These are phyloP conservation scores for Sebastes hubbsi DNA, from an alignment of 2,797 vertebrate genomes.

Conservation along the genomic window DNA sequence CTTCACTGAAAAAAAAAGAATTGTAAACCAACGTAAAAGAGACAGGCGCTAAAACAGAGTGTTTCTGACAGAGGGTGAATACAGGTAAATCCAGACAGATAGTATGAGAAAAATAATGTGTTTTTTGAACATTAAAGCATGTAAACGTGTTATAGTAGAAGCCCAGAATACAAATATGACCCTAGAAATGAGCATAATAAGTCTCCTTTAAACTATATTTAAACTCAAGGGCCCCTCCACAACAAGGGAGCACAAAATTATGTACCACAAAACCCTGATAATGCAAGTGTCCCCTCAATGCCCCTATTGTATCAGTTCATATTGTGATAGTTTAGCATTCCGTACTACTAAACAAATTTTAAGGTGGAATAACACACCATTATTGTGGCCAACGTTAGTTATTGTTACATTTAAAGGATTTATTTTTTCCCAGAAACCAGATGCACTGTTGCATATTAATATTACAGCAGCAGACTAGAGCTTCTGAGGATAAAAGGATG, in stretches of 20 bases:
- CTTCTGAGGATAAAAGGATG: slow-evolving; percentile 44
- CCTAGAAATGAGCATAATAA: neutral
- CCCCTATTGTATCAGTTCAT: neutral
- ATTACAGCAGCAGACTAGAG: slow-evolving; percentile 4
- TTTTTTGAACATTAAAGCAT: neutral
- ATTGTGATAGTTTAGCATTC: neutral
- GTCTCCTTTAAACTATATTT: neutral
- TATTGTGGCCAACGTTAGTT: neutral
- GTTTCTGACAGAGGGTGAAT: neutral
- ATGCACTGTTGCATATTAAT: neutral
- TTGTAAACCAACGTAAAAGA: neutral
- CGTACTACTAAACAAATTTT: neutral
- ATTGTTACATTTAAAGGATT: neutral
- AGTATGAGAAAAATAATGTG: neutral
- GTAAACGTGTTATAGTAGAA: neutral
- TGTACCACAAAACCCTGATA: no score
- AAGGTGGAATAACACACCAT: neutral
- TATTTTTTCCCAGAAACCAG: neutral
- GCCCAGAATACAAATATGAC: neutral
- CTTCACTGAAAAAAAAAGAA: neutral
- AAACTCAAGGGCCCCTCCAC: neutral
- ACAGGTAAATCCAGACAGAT: neutral
- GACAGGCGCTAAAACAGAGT: neutral
- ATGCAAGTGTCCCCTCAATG: neutral
- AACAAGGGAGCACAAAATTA: neutral